A percentile compares a stretch with the other conserved stretches of the same genome.
Evolutionary conservation across 2,888 invertebrate species (phyloP).

Genomic region (Megastigmus dorsalis): DNA sequence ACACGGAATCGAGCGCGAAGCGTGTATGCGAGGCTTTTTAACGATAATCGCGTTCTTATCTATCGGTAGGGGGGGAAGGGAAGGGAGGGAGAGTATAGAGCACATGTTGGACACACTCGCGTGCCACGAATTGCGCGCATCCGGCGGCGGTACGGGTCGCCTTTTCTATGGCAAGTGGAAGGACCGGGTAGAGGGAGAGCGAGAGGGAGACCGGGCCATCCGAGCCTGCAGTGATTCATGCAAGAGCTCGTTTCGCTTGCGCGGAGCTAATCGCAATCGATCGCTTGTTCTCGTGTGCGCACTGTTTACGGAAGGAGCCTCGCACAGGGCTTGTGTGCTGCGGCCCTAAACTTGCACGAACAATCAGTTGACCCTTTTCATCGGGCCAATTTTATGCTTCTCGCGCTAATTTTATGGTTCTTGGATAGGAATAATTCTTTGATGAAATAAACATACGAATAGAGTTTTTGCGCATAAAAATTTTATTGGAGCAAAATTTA

Average conservation of each 20-base stretch:
- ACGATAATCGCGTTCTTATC: conserved; percentile 70
- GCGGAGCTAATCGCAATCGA: conserved; percentile 34
- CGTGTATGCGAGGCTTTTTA: conserved; percentile 60
- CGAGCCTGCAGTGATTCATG: conserved; percentile 46
- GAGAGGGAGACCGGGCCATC: neutral
- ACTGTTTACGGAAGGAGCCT: conserved; percentile 7
- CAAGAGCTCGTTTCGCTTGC: neutral
- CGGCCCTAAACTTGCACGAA: no score
- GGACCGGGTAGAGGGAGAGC: neutral
- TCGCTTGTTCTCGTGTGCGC: conserved; percentile 3
- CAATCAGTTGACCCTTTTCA: no score
- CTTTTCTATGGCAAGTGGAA: no score
- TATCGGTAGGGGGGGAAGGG: no score
- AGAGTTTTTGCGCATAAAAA: no score
- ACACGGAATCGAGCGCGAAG: conserved; percentile 34
- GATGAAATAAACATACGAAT: no score
- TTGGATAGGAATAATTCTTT: no score
- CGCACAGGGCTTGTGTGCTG: no score
- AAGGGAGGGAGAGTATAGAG: no score
- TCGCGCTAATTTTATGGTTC: no score
- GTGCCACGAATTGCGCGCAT: conserved; percentile 67
- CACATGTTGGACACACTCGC: conserved; percentile 68
- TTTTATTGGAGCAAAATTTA: no score
- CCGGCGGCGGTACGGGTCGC: conserved; percentile 55
- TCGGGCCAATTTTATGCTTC: no score